Base-by-base conservation (phyloP, 2,797 vertebrate species). In the Hippopotamyrus pictus region DNA sequence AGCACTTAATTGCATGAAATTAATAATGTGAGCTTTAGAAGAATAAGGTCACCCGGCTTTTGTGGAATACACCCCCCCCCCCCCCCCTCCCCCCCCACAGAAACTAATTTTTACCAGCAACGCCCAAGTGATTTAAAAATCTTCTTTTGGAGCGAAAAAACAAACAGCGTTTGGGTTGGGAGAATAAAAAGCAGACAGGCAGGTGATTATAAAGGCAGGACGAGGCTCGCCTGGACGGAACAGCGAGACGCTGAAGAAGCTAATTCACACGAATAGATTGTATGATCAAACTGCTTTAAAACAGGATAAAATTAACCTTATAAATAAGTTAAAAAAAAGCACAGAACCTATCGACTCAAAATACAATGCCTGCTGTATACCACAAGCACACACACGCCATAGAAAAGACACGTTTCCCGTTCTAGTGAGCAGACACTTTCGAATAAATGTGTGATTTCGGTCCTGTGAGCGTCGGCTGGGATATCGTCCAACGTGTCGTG, bases 21-120 rank as follows among this genome's bases (percentile, higher is more conserved):
- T 44, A 85, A 48, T 57, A 84, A 84, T 25, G 46, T 1, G 9
- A 25, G 41, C 46, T 25, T 84, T 25, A 46, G 44, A 84, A 84
- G 19, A 79, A 84, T 50, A 84, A 84, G 82, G 46, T 84, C 82
- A 25, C 14, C 82, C 44, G 46, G 82, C 46, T 84, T 84, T 50
- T 84, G 22, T 25, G 46, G 76, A 84, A 84, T 25, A 25, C 73
- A 50, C 3, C 1, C 44, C 79, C 17, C n/a, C 14, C 14, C 73
- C 3, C 12, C 12, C 17, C 37, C 41, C 2, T 3, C 19, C 41
- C 29, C 46, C 46, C 7, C 11, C 48, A 14, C 48, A 41, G 17
- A 82, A 41, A 82, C 37, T 82, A 44, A 44, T 82, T 82, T 29
- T 48, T 85, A 29, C 82, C 82, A 85, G 82, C 82, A 85, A 51